Conservation (phyloP, 2,113 vertebrate species). For the Gymnorhina tibicen region DNA sequence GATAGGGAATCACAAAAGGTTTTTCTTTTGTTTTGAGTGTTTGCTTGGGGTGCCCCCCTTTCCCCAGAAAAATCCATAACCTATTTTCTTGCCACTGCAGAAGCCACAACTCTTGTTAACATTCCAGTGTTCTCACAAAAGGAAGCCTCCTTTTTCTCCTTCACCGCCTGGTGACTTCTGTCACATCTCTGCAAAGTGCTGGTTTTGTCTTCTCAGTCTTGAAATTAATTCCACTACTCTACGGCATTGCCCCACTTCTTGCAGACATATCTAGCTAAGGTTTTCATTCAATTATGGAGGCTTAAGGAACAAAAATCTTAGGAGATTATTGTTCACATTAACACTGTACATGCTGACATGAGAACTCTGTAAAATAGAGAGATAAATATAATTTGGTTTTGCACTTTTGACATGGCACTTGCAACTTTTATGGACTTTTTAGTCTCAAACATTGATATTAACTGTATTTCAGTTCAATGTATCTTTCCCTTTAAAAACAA, state of each 20-base stretch:
- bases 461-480: not conserved
- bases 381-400: not conserved
- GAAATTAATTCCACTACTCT: not conserved
- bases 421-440: not conserved
- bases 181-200: not conserved
- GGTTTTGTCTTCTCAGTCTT: not conserved
- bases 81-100: not conserved
- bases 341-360: not conserved
- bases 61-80: not conserved
- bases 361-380: not conserved
- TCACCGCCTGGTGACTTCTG: not conserved
- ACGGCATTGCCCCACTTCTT: not conserved
- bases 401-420: not conserved
- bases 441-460: not conserved
- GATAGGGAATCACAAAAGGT: not conserved
- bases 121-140: not conserved
- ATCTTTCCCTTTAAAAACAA: not conserved
- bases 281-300: not conserved
- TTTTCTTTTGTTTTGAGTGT: not conserved
- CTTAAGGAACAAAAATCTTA: not conserved
- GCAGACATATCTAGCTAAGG: not conserved
- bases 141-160: not conserved
- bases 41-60: not conserved
- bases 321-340: not conserved
- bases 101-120: not conserved